A percentile compares a stretch with the other conserved stretches of the same genome.
Evolutionary conservation across 1,140 invertebrate species (phyloP).

Genomic region (Pseudomyrmex cubaensis): DNA sequence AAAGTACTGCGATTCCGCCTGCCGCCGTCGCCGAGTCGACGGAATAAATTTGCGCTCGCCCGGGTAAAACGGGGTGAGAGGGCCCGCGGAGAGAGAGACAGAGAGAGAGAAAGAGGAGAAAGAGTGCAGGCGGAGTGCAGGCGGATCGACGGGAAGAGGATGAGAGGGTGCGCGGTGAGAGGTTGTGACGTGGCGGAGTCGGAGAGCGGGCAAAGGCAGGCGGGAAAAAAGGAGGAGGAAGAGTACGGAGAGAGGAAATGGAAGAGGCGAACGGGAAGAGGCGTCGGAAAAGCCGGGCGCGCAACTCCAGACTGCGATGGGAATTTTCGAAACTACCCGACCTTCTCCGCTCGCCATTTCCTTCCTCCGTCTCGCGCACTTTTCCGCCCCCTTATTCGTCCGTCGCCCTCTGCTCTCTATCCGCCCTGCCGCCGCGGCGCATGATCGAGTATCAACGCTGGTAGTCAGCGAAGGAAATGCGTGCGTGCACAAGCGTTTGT

Average conservation of each 20-base stretch:
- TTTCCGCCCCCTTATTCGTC: conserved; percentile 55
- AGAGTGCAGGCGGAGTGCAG: not conserved
- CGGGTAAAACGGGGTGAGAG: conserved; percentile 72
- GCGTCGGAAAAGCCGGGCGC: conserved; percentile 74
- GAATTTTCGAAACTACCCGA: conserved; percentile 73
- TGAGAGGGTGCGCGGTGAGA: not conserved
- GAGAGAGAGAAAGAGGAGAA: conserved; percentile 1
- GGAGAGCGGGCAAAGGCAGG: conserved; percentile 35
- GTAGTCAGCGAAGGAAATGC: conserved; percentile 49
- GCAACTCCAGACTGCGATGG: conserved; percentile 64
- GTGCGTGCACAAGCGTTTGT: conserved; percentile 44
- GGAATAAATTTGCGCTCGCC: conserved; percentile 84
- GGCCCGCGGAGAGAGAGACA: conserved; percentile 50
- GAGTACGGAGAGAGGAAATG: conserved; percentile 70
- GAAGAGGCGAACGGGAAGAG: conserved; percentile 75
- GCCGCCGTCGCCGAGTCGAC: conserved; percentile 79
- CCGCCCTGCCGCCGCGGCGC: conserved; percentile 10
- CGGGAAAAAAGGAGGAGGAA: conserved; percentile 58
- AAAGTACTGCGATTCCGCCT: conserved; percentile 81
- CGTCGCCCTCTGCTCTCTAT: conserved; percentile 33
- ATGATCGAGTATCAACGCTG: conserved; percentile 55
- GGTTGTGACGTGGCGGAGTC: conserved; percentile 20
- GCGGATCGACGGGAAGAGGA: conserved; percentile 28
- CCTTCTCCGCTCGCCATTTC: conserved; percentile 49
- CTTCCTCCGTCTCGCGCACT: conserved; percentile 45